Evolutionary conservation across 2,888 invertebrate species (phyloP).

Genomic region (Tipula vernalis): DNA sequence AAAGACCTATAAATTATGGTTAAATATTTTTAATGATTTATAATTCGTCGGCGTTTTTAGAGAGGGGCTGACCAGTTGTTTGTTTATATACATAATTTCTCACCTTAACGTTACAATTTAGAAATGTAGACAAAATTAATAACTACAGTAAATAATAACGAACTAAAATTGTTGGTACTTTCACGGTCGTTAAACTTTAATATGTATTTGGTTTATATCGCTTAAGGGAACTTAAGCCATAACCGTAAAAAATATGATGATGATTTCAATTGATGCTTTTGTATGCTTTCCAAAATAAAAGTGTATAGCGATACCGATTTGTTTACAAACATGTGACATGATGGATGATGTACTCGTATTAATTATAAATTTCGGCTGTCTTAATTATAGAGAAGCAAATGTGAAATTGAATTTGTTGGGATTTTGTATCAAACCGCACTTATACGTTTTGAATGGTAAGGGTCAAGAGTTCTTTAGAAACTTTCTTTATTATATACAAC

Average conservation of each 20-base stretch:
- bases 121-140: too few relatives aligned
- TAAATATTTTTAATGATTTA: background rate
- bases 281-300: background rate
- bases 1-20: background rate
- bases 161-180: background rate
- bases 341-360: background rate
- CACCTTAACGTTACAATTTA: background rate
- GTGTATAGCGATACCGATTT: background rate
- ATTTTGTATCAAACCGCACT: background rate
- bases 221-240: background rate
- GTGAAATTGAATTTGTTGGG: background rate
- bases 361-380: background rate
- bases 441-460: background rate
- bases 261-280: background rate
- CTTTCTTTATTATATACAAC: background rate
- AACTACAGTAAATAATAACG: too few relatives aligned
- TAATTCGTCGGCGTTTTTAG: background rate
- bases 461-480: background rate
- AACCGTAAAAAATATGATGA: background rate
- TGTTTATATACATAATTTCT: background rate
- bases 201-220: background rate
- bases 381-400: background rate
- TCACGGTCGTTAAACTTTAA: background rate
- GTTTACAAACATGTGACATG: background rate
- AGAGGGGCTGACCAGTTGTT: background rate